Conservation (phyloP, 2,113 vertebrate species). For the Neotoma lepida region DNA sequence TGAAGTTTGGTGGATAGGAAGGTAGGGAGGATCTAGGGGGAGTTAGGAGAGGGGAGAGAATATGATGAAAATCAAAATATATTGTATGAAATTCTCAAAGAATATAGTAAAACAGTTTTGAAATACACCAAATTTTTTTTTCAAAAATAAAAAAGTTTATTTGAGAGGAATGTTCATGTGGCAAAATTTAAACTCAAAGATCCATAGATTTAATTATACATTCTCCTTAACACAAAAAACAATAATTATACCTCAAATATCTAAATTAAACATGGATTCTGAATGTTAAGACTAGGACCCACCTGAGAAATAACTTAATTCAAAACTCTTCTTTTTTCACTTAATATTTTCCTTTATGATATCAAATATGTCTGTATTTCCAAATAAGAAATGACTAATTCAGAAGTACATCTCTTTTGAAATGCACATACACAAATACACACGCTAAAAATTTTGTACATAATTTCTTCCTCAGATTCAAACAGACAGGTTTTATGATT, state of each 20-base stretch:
- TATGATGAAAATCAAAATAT: not conserved
- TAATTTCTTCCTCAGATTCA: slow-evolving; percentile 55
- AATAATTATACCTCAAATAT: slow-evolving; percentile 27
- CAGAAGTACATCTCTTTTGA: slow-evolving; percentile 44
- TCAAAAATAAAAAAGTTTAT: not conserved
- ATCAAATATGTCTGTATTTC: slow-evolving; percentile 50
- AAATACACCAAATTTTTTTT: not conserved
- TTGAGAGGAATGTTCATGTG: not conserved
- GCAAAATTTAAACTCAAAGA: not conserved
- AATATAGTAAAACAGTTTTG: not conserved
- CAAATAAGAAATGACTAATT: slow-evolving; percentile 34
- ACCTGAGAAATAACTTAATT: not conserved
- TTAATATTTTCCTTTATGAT: slow-evolving; percentile 42
- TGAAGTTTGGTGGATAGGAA: not conserved
- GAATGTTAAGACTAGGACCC: not conserved
- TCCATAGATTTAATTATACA: slow-evolving; percentile 2
- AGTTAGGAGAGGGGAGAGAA: not conserved
- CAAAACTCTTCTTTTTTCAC: slow-evolving; percentile 10
- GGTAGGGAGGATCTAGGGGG: not conserved
- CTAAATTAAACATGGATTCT: not conserved
- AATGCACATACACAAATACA: slow-evolving; percentile 22
- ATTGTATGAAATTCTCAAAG: not conserved
- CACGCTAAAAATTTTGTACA: slow-evolving; percentile 42
- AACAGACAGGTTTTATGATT: slow-evolving; percentile 43
- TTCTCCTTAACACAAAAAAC: slow-evolving; percentile 50